phyloP scores from a whole-genome alignment of 1,140 invertebrate species.

The Ostrea edulis region DNA sequence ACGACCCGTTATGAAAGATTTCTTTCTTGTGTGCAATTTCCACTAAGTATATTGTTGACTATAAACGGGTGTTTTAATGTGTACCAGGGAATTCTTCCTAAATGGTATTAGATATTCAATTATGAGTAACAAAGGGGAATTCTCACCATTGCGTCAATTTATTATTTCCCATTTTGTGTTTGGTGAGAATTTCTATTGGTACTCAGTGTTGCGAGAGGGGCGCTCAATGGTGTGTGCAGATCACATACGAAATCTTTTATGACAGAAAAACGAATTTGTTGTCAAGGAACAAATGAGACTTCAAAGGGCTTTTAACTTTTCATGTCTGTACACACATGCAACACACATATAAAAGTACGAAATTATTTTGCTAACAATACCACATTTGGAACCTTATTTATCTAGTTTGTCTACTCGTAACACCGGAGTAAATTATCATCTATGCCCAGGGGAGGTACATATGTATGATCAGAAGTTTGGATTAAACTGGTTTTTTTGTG shows the following conservation, averaged over 20 bases:
- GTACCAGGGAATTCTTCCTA: neutral
- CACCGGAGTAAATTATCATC: neutral
- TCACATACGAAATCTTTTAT: neutral
- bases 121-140: slow-evolving; percentile 19
- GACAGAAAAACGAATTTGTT: slow-evolving; percentile 5
- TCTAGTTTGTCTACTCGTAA: neutral
- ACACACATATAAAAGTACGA: neutral
- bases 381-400: too few relatives aligned
- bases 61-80: neutral
- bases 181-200: neutral
- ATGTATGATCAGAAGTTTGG: neutral
- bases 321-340: too few relatives aligned
- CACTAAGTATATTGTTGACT: neutral
- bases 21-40: neutral
- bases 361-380: neutral
- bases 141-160: slow-evolving; percentile 21
- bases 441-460: neutral
- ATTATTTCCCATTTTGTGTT: neutral
- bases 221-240: neutral
- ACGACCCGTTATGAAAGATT: neutral
- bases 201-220: neutral
- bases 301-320: neutral
- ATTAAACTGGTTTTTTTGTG: neutral
- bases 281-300: neutral
- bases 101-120: slow-evolving; percentile 28